Base-by-base conservation (phyloP, 92 coral and sea anemone genomes). In the Paramuricea clavata region DNA sequence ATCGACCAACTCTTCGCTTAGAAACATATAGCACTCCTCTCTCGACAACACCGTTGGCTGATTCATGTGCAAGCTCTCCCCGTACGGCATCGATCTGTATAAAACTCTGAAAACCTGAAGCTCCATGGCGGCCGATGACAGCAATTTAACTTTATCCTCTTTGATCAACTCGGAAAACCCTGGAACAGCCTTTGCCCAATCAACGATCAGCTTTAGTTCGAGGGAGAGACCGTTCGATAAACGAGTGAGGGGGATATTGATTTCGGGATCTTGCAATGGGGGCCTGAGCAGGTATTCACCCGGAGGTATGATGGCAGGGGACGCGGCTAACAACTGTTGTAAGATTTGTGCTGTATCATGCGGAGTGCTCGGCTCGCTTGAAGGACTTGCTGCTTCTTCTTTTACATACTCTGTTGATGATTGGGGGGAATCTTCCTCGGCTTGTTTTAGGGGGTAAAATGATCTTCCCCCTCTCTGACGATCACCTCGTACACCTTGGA, bases 121-220 rank as follows among this genome's bases (percentile, higher is more conserved):
- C 79, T 95, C 98, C 98, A 95, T 87, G 70, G 96, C 98, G 16
- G 98, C 97, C 13, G 98, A 95, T 8, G 96, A 94, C 64, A 95
- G 69, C 77, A 95, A 67, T 32, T 86, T 85, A 26, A 95, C 94
- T 78, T 95, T 97, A 81, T 95, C 98, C 57, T 87, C 90, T 36
- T 92, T 88, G 22, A 82, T 71, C 74, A 95, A 91, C 13, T 87
- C 75, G 16, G 76, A 83, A 86, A 95, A 95, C 6, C 98, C 98
- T 64, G 98, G 98, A 28, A 95, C 94, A 50, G 88, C 83, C 78
- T 94, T 92, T 36, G 98, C 98, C 98, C 98, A 95, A 35, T 95
- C 98, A n/a, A 95, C 98, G 42, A 95, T 95, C 26, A 93, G 49
- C 41, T 92, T 87, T 2, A 95, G 93, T 72, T 95, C 98, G 83